Conservation (phyloP, 1,140 invertebrate genomes). For the Zelostemma sp. region DNA sequence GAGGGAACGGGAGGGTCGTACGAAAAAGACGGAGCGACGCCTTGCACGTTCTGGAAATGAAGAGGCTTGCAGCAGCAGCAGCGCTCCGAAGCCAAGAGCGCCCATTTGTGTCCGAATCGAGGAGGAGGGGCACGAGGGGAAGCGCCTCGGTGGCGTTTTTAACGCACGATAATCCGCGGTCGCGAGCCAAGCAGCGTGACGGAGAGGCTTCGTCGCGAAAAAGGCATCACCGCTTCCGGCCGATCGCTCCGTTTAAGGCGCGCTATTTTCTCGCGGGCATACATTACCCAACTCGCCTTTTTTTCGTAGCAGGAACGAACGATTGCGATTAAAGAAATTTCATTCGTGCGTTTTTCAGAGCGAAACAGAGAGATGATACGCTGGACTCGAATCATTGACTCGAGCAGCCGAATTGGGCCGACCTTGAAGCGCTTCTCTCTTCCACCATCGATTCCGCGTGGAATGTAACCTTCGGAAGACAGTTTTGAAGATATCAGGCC, state of each 20-base stretch:
- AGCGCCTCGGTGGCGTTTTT: slow-evolving; percentile 18
- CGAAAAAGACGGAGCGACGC: slow-evolving; percentile 25
- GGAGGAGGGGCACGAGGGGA: slow-evolving; percentile 5
- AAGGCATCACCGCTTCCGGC: slow-evolving; percentile 40
- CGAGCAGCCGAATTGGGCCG: slow-evolving; percentile 11
- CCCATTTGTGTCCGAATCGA: slow-evolving; percentile 23
- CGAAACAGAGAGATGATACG: too few relatives aligned
- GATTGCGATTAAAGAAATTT: too few relatives aligned
- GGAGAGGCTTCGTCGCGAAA: slow-evolving; percentile 27
- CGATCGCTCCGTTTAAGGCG: slow-evolving; percentile 28
- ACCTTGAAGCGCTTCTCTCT: slow-evolving; percentile 11
- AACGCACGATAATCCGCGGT: slow-evolving; percentile 38
- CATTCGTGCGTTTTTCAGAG: too few relatives aligned
- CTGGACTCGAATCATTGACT: slow-evolving; percentile 4
- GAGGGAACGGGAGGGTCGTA: slow-evolving; percentile 14
- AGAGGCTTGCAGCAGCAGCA: slow-evolving; percentile 12
- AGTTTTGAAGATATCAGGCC: neutral
- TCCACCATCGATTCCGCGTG: slow-evolving; percentile 13
- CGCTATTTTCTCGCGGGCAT: slow-evolving; percentile 17
- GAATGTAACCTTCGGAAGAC: slow-evolving; percentile 9
- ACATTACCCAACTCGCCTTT: neutral
- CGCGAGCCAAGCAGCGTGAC: slow-evolving; percentile 32
- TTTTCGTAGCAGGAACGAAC: too few relatives aligned
- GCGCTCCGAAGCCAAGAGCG: neutral
- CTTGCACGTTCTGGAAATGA: slow-evolving; percentile 8